phyloP scores from a whole-genome alignment of 2,113 vertebrate species.

The Anser cygnoides region DNA sequence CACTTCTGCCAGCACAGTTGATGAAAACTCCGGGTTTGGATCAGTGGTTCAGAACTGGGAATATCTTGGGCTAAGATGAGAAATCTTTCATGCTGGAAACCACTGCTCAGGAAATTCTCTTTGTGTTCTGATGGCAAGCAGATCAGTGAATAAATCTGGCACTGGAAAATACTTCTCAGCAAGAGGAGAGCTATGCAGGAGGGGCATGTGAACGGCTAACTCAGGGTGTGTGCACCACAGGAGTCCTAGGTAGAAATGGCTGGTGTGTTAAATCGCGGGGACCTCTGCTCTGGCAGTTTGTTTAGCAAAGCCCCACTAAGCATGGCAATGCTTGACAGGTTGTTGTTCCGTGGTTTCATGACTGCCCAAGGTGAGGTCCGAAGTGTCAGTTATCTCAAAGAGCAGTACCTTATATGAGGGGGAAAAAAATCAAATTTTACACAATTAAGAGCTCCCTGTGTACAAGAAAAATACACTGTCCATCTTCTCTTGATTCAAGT shows the following conservation, averaged over 20 bases:
- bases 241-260: background rate
- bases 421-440: background rate
- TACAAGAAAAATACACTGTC: background rate
- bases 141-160: background rate
- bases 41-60: background rate
- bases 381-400: background rate
- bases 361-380: background rate
- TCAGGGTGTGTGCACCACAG: accelerated
- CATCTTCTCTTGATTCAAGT: background rate
- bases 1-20: background rate
- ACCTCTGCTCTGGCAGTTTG: background rate
- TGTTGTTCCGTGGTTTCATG: background rate
- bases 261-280: background rate
- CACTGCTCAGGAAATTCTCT: conserved; percentile 1
- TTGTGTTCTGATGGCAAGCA: background rate
- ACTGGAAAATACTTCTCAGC: background rate
- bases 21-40: background rate
- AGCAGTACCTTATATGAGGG: background rate
- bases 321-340: background rate
- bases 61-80: background rate
- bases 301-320: background rate
- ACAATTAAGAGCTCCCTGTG: background rate
- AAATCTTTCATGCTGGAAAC: background rate
- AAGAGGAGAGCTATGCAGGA: background rate
- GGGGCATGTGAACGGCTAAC: accelerated